Evolutionary conservation across 2,113 vertebrate genomes (phyloP).

Genomic region (Bubo blakistoni): DNA sequence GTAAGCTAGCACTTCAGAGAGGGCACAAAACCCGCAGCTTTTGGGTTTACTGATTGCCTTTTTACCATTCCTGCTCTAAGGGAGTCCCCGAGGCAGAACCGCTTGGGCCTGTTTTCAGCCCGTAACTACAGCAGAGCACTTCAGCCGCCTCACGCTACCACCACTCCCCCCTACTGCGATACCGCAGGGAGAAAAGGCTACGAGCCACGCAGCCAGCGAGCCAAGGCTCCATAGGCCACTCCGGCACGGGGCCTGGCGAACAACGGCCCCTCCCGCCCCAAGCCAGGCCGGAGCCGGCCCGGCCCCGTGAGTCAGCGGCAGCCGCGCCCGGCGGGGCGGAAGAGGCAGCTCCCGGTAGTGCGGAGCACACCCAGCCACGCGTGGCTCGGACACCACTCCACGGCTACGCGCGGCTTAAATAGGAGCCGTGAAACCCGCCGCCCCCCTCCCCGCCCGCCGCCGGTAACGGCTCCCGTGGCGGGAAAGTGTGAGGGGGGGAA

Average conservation of each 20-base stretch:
- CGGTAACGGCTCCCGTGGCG: no score
- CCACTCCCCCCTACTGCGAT: fast-evolving
- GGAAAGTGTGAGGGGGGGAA: no score
- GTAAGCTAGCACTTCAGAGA: no score
- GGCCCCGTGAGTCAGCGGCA: neutral
- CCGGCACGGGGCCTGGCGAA: neutral
- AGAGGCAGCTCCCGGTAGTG: no score
- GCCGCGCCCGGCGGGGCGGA: neutral
- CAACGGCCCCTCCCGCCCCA: fast-evolving
- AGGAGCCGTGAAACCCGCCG: no score
- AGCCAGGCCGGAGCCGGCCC: no score
- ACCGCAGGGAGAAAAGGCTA: neutral
- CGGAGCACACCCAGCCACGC: no score
- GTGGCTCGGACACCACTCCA: fast-evolving
- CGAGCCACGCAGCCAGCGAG: no score
- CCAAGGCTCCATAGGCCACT: fast-evolving
- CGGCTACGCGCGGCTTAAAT: no score
- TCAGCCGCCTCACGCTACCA: no score
- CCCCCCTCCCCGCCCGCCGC: no score
- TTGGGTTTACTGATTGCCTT: fast-evolving
- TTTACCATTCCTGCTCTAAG: fast-evolving
- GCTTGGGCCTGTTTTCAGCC: fast-evolving
- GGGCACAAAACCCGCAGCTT: neutral
- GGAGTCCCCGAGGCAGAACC: fast-evolving
- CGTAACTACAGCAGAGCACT: no score